phyloP scores from a whole-genome alignment of 2,797 vertebrate genomes.

The Clarias pachynema region DNA sequence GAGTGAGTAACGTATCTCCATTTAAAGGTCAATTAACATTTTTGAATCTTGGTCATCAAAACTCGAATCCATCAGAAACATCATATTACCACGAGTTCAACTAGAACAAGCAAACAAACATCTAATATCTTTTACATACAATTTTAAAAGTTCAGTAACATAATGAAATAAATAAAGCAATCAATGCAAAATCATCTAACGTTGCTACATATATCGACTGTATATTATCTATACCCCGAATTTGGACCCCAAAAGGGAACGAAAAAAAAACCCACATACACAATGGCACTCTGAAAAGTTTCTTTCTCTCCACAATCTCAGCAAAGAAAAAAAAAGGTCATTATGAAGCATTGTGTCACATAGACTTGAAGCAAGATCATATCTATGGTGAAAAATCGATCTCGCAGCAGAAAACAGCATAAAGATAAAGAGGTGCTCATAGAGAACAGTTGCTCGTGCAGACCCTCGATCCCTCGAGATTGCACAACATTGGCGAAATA shows the following conservation, averaged over 20 bases:
- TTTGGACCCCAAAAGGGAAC: constrained; percentile 8
- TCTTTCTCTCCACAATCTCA: not conserved
- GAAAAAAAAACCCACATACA: not conserved
- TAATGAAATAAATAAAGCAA: not conserved
- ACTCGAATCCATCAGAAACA: not conserved
- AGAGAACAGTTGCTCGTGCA: constrained; percentile 22
- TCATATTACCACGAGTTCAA: not conserved
- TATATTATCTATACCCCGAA: constrained; percentile 24
- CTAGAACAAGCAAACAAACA: not conserved
- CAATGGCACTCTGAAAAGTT: not conserved
- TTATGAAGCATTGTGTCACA: constrained; percentile 34
- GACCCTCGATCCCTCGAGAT: constrained; percentile 17
- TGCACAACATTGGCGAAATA: constrained; percentile 30
- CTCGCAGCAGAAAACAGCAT: constrained; percentile 16
- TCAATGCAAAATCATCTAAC: no score
- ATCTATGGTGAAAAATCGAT: constrained; percentile 26
- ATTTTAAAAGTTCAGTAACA: not conserved
- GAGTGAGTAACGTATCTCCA: not conserved
- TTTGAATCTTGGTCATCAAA: not conserved
- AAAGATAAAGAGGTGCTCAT: not conserved
- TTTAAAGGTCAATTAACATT: not conserved
- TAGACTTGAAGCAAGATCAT: constrained; percentile 3
- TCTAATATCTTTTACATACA: not conserved
- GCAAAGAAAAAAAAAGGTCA: not conserved
- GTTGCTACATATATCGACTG: not conserved